Conservation (phyloP, 2,797 vertebrate genomes). For the Lacerta bilineata region DNA sequence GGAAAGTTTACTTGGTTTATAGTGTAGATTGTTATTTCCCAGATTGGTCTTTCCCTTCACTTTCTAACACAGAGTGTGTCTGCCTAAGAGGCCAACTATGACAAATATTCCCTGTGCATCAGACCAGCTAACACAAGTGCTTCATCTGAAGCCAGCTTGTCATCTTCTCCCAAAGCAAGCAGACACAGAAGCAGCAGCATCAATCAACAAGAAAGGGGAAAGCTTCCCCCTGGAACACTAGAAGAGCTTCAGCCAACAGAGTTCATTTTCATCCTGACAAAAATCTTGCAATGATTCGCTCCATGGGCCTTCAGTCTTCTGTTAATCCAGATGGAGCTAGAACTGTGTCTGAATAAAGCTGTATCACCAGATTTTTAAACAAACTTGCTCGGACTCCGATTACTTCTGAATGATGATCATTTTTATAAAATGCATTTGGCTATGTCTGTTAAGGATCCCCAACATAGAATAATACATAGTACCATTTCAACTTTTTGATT, state of each 20-base stretch:
- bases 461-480: constrained; percentile 1
- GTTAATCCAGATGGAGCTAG: constrained; percentile 4
- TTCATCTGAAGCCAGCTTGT: constrained; percentile 38
- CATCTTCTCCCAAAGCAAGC: constrained; percentile 39
- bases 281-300: neutral
- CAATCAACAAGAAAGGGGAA: constrained; percentile 10
- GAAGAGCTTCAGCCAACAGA: constrained; percentile 35
- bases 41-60: constrained; percentile 33
- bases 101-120: constrained; percentile 51
- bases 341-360: neutral
- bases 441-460: neutral
- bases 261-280: constrained; percentile 27
- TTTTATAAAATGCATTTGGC: constrained; percentile 14
- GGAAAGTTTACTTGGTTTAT: constrained; percentile 31
- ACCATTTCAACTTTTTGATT: constrained; percentile 1
- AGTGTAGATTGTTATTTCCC: constrained; percentile 29
- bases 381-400: constrained; percentile 12
- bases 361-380: constrained; percentile 25
- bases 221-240: constrained; percentile 20
- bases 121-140: constrained; percentile 40
- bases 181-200: neutral
- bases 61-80: constrained; percentile 38
- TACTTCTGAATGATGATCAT: constrained; percentile 6
- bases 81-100: constrained; percentile 38
- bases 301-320: neutral